Evolutionary conservation across 2,888 invertebrate genomes (phyloP), one percentile per base, ranked within the genome.

Genomic region (Synanthedon vespiformis): DNA sequence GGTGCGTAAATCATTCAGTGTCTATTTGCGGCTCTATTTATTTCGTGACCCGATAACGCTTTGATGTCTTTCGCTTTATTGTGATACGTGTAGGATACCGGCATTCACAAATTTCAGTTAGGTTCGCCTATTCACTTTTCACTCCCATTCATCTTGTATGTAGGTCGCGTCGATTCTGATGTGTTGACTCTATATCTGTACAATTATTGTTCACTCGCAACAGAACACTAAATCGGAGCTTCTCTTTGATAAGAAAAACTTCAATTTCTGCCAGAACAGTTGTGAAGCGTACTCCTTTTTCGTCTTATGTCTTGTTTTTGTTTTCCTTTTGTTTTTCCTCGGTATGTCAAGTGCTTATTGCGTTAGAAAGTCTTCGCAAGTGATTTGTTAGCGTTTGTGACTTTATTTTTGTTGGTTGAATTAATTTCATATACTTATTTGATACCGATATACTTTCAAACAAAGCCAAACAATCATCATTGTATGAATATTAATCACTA

Each of bases 21-120:
- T 65, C 66, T 64, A 64, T 65, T 59, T 14, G 55, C 56, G 8
- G 55, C 51, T 55, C 64, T 61, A 70, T 73, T 67, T 68, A 70
- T 67, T 65, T 65, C 62, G 59, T 57, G 60, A 58, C 61, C 61
- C 62, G 64, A 70, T 69, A 70, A 57, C 61, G 56, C 55, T 57
- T 61, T 68, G 68, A 71, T 64, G 62, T 63, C 64, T 69, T 62
- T 67, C 65, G 61, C 52, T 54, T 58, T 61, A 71, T 73, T 74
- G 70, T 74, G 52, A 53, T 59, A 54, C 58, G 57, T 64, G 63
- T 68, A 44, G 44, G 44, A 44, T 14, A 13, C 44, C 8, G 14
- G 44, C 44, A 14, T 44, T 44, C 44, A 13, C 44, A n/a, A 44
- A 44, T 44, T 44, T 44, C 14, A 13, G 34, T 34, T 34, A 34